Conservation (phyloP, 2,113 vertebrate genomes). For the Himantopus leucocephalus region DNA sequence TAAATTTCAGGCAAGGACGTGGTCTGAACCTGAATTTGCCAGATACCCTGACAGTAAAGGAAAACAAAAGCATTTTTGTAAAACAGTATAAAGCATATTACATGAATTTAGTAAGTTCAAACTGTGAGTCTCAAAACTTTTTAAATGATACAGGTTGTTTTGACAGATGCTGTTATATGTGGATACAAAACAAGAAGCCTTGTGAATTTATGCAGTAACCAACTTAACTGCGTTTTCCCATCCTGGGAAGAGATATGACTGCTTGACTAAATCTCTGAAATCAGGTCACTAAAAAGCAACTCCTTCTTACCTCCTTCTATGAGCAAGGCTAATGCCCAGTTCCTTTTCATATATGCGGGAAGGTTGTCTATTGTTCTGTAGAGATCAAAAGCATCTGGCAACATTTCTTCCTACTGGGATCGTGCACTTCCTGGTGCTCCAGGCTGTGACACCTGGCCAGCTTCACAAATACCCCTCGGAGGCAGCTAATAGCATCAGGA, state of each 20-base stretch:
- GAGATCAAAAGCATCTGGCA: neutral
- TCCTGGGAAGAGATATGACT: neutral
- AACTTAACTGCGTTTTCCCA: neutral
- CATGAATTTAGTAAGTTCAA: neutral
- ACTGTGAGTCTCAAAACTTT: neutral
- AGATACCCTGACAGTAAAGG: neutral
- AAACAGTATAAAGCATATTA: neutral
- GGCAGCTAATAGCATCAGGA: neutral
- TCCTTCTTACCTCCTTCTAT: neutral
- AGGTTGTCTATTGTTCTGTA: neutral
- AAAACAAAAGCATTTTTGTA: neutral
- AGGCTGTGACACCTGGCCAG: neutral
- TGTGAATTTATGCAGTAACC: neutral
- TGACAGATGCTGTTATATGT: neutral
- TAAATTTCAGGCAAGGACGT: neutral
- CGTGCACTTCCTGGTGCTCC: neutral
- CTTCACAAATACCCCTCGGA: neutral
- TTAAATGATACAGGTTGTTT: neutral
- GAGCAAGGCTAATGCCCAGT: neutral
- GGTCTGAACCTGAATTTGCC: neutral
- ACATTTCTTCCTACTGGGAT: neutral
- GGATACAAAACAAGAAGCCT: neutral
- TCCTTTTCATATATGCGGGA: neutral
- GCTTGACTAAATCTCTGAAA: neutral
- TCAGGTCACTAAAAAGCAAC: neutral